Conservation (phyloP, 2,888 invertebrate genomes). For the Pristionchus fissidentatus region DNA sequence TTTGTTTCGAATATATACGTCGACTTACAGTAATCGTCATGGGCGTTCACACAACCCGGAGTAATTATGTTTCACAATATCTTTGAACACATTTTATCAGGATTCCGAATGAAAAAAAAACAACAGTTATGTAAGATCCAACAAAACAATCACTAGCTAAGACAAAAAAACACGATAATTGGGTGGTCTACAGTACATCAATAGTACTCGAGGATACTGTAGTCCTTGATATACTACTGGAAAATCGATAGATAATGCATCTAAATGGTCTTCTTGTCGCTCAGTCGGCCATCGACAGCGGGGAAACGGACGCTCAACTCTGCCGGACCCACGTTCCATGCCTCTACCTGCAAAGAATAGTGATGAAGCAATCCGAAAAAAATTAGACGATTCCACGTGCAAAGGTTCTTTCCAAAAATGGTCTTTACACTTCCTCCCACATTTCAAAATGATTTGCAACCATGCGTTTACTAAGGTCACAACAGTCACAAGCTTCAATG, state of each 20-base stretch:
- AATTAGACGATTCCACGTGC: too few relatives aligned
- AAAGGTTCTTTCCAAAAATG: too few relatives aligned
- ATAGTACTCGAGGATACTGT: neutral
- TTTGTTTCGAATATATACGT: neutral
- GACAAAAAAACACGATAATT: neutral
- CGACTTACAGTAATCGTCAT: neutral
- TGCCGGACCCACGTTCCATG: constrained; percentile 71
- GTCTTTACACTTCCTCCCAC: too few relatives aligned
- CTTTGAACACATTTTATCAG: neutral
- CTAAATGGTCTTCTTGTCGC: constrained; percentile 47
- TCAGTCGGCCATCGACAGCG: constrained; percentile 53
- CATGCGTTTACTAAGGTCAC: too few relatives aligned
- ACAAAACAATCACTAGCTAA: constrained; percentile 23
- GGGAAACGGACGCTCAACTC: constrained; percentile 60
- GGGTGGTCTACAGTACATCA: neutral
- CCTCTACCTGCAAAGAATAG: constrained; percentile 60
- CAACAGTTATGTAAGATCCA: constrained; percentile 31
- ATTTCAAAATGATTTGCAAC: too few relatives aligned
- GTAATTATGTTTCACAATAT: neutral
- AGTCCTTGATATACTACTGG: neutral
- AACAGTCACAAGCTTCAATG: too few relatives aligned
- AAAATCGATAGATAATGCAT: constrained; percentile 24
- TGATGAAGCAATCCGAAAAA: too few relatives aligned
- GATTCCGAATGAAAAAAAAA: neutral
- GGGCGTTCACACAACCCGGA: constrained; percentile 9